phyloP scores from a whole-genome alignment of 2,888 invertebrate species.

The Meghimatium bilineatum region DNA sequence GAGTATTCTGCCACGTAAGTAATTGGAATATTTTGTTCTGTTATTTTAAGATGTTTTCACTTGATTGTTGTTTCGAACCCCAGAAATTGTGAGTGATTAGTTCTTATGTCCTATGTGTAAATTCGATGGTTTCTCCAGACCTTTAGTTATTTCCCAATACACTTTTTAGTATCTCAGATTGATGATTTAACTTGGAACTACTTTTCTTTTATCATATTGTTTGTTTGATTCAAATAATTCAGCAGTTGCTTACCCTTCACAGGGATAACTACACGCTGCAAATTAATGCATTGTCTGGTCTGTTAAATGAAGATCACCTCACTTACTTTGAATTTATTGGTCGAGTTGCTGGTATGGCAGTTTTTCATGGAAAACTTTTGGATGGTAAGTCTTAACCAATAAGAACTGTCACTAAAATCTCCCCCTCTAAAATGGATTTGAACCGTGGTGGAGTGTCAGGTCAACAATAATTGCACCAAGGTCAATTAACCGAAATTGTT shows the following conservation, averaged over 20 bases:
- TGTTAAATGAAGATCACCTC: constrained; percentile 98
- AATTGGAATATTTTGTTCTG: background rate
- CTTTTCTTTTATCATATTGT: background rate
- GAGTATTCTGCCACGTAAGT: constrained; percentile 98
- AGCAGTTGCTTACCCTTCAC: constrained; percentile 46
- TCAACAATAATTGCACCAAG: too few species aligned
- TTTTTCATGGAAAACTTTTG: constrained; percentile 97
- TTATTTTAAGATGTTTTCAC: background rate
- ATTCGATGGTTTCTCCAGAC: too few species aligned
- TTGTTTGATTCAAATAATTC: background rate
- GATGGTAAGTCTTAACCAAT: constrained; percentile 84
- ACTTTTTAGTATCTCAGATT: too few species aligned
- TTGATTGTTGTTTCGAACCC: too few species aligned
- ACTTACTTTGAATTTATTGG: constrained; percentile 99
- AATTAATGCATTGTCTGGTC: constrained; percentile 97
- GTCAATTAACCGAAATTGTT: too few species aligned
- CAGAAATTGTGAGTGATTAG: too few species aligned
- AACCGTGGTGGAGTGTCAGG: too few species aligned
- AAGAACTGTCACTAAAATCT: too few species aligned
- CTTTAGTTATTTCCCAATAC: too few species aligned
- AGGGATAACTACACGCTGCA: constrained; percentile 98
- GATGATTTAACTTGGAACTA: too few species aligned
- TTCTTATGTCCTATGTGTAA: too few species aligned
- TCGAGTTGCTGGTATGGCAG: constrained; percentile 98
- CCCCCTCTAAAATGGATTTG: too few species aligned